Base-by-base conservation (phyloP, 2,113 vertebrate species). In the Perca schrenkii region DNA sequence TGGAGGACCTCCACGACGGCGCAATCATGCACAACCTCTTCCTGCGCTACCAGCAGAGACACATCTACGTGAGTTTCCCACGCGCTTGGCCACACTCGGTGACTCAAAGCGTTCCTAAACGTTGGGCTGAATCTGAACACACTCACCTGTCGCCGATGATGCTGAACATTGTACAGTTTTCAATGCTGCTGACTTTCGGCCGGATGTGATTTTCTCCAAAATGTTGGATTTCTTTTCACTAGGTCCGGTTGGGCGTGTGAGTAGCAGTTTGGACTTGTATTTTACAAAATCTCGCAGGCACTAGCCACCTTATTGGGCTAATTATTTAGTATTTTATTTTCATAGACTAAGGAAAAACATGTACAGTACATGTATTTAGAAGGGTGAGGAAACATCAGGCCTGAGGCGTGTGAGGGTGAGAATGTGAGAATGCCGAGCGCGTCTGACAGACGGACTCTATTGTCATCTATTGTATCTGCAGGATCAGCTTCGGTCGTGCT, bases 1-100 rank as follows among this genome's bases (percentile, higher is more conserved):
- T 99, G 2, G 77, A 96, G 10, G 98, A 99, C 86, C 97, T 99
- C 2, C 98, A 99, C 0, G 97, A 98, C 5, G 98, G 98, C 0
- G 96, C 98, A 88, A 98, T 99, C 93, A 96, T 99, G 96, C 95
- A 98, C 93, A 99, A 99, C 93, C 91, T 99, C 10, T 95, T 94
- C 92, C 96, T 97, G 80, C 93, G 98, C 56, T 99, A 99, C 83
- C 96, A 92, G 88, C 96, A 96, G 84, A 92, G 96, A 81, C 95
- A 94, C 77, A 99, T 99, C 83, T 99, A 99, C 13, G 98, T 99
- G 84, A 98, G 98, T 97, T 12, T n/a, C 6, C 36, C 1, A 0
- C 28, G 8, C 40, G 10, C 40, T 43, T 10, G 3, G 14, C 22
- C 4, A 0, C 52, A 19, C 43, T 5, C 1, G 21, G 1, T 10